phyloP scores from a whole-genome alignment of 1,140 invertebrate species.

The Hydropsyche tenuis region DNA sequence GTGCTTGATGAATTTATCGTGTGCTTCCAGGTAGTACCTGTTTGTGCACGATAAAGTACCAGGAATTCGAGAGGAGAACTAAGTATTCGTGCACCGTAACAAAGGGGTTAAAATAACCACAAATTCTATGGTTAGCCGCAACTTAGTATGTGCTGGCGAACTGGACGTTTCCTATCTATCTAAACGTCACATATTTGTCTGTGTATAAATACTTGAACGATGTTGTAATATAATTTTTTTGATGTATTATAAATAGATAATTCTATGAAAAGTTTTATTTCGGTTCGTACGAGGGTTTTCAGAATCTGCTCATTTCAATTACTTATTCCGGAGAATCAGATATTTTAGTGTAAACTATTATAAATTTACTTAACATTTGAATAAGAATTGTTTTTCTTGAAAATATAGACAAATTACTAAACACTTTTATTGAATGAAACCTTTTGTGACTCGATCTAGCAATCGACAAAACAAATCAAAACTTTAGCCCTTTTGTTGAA shows the following conservation, averaged over 20 bases:
- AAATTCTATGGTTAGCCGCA: slow-evolving; percentile 43
- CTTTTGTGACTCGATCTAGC: background rate
- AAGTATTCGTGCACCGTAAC: slow-evolving; percentile 31
- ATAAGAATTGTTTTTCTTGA: too few species aligned
- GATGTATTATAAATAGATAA: too few species aligned
- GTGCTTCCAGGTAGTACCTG: too few species aligned
- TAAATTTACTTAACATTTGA: background rate
- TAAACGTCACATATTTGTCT: background rate
- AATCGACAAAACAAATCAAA: background rate
- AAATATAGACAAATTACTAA: background rate
- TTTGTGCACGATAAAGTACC: background rate
- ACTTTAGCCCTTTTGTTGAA: background rate
- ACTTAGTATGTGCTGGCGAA: slow-evolving; percentile 8
- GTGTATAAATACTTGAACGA: background rate
- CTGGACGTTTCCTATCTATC: slow-evolving; percentile 29
- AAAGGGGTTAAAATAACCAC: slow-evolving; percentile 45
- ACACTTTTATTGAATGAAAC: background rate
- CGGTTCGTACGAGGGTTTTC: too few species aligned
- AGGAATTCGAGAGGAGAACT: slow-evolving; percentile 32
- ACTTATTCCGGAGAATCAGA: too few species aligned
- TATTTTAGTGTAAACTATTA: too few species aligned
- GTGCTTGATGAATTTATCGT: too few species aligned
- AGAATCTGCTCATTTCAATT: too few species aligned
- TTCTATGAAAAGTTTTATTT: too few species aligned
- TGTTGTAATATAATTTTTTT: background rate